A percentile compares a stretch with the other conserved stretches of the same genome.
Evolutionary conservation across 2,888 invertebrate species (phyloP).

Genomic region (Drosophila mayaguana): DNA sequence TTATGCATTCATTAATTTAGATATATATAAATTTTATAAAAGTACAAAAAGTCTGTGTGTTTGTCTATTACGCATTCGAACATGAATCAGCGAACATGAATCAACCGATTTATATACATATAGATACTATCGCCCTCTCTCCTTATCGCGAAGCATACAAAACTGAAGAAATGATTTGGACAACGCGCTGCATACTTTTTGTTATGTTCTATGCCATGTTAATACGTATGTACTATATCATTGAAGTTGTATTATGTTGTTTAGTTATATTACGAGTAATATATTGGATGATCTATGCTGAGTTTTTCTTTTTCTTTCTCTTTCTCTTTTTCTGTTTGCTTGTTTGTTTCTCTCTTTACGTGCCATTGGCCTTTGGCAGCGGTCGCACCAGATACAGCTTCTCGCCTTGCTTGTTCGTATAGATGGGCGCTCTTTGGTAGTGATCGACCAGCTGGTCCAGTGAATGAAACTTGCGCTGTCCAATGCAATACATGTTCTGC

Average conservation of each 20-base stretch:
- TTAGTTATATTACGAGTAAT: constrained; percentile 65
- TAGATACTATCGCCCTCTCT: constrained; percentile 23
- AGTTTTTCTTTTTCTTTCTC: neutral
- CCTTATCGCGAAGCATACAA: constrained; percentile 39
- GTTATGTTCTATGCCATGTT: constrained; percentile 24
- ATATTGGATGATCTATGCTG: constrained; percentile 34
- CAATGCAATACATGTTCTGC: constrained; percentile 97
- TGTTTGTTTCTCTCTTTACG: constrained; percentile 76
- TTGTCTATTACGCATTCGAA: constrained; percentile 36
- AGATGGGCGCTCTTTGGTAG: constrained; percentile 99
- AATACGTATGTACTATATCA: constrained; percentile 62
- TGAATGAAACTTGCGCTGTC: constrained; percentile 98
- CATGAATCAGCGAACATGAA: constrained; percentile 35
- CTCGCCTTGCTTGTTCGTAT: constrained; percentile 98
- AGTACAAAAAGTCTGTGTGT: constrained; percentile 72
- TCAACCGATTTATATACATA: constrained; percentile 58
- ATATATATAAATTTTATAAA: constrained; percentile 69
- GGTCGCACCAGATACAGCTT: constrained; percentile 98
- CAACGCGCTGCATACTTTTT: constrained; percentile 28
- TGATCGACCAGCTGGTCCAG: constrained; percentile 98
- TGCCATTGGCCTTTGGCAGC: constrained; percentile 89
- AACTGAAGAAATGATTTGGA: constrained; percentile 40
- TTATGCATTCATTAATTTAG: constrained; percentile 62
- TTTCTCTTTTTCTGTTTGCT: neutral
- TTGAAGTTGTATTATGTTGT: constrained; percentile 53